phyloP scores from a whole-genome alignment of 2,888 invertebrate genomes.

The Scelioninae gen. 2 region DNA sequence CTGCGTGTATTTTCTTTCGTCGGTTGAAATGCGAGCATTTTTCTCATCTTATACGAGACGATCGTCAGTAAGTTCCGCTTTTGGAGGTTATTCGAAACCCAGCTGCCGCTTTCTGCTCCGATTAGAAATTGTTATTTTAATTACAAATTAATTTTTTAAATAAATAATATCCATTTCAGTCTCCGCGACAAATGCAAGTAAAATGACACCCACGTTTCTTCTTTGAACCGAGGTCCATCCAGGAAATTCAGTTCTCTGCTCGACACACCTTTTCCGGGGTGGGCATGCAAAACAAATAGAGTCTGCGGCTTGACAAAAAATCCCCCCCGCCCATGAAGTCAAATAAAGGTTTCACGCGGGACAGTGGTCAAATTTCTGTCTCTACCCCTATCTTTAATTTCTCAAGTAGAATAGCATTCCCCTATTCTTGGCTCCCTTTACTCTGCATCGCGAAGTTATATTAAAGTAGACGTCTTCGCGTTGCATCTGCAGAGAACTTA shows the following conservation, averaged over 20 bases:
- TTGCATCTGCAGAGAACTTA: conserved; percentile 34
- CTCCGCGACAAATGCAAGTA: conserved; percentile 15
- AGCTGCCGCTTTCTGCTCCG: no score
- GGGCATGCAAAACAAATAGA: conserved; percentile 34
- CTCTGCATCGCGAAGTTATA: conserved; percentile 21
- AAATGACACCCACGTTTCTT: conserved; percentile 35
- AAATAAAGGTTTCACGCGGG: conserved; percentile 30
- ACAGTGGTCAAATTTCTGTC: conserved; percentile 52
- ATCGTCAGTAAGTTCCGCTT: no score
- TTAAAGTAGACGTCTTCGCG: conserved; percentile 50
- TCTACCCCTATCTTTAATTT: conserved; percentile 48
- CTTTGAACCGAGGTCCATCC: conserved; percentile 41
- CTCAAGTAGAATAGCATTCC: conserved; percentile 29
- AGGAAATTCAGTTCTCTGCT: conserved; percentile 46
- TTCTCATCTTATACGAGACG: no score
- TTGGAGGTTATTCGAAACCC: no score
- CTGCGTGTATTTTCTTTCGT: no score
- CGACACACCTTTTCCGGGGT: conserved; percentile 52
- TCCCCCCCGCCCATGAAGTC: conserved; percentile 5
- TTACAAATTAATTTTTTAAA: no score
- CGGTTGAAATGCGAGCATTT: no score
- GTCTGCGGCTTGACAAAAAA: conserved; percentile 7
- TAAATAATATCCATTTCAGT: conserved; percentile 46
- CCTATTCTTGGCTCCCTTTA: conserved; percentile 19
- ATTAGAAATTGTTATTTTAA: conserved; percentile 17